phyloP scores from a whole-genome alignment of 2,113 vertebrate genomes.

The Thalassarche chlororhynchos region DNA sequence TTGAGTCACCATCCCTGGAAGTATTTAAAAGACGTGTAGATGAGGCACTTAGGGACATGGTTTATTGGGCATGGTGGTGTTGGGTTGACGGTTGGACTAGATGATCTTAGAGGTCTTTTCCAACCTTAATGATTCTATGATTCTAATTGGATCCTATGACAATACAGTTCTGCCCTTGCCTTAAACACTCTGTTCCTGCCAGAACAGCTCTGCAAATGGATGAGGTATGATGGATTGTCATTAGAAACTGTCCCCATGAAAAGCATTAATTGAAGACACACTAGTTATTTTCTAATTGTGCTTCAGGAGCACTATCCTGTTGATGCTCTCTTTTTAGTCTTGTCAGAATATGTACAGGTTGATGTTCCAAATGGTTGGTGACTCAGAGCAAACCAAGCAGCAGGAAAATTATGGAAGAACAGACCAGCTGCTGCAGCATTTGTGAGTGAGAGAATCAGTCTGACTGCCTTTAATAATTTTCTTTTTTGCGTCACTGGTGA shows the following conservation, averaged over 20 bases:
- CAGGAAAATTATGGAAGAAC: background rate
- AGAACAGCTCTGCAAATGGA: background rate
- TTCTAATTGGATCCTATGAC: background rate
- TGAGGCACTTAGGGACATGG: no score
- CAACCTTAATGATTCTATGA: no score
- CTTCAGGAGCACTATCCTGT: background rate
- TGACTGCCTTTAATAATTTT: background rate
- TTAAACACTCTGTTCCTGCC: background rate
- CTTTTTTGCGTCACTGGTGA: background rate
- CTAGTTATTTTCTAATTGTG: background rate
- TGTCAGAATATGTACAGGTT: background rate
- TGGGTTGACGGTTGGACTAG: no score
- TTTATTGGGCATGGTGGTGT: no score
- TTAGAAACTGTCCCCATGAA: background rate
- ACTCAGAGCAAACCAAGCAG: background rate
- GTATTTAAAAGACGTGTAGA: no score
- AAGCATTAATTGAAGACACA: background rate
- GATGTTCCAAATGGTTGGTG: background rate
- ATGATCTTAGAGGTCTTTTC: no score
- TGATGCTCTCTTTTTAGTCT: background rate
- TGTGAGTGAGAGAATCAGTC: background rate
- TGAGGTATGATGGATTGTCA: background rate
- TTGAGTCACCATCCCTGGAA: no score
- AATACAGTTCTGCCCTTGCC: rapidly evolving
- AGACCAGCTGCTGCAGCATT: background rate